These are phyloP conservation scores for Apodemus speciosus DNA, from an alignment of 2,113 vertebrate species.

Conservation along the genomic window DNA sequence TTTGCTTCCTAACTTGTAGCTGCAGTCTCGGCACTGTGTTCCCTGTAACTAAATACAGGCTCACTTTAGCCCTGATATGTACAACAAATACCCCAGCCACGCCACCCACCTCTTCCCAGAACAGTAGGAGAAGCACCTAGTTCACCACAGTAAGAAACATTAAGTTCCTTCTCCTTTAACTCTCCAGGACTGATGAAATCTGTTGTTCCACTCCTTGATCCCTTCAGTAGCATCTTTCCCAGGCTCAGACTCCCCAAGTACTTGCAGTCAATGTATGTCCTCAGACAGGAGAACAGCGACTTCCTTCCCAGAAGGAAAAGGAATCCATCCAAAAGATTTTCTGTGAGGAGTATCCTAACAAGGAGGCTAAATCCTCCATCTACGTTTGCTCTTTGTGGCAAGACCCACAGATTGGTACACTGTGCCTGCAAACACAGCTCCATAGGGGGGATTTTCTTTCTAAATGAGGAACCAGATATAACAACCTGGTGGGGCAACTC, in stretches of 20 bases:
- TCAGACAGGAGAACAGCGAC: neutral
- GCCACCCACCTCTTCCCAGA: neutral
- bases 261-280: neutral
- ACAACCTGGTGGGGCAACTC: neutral
- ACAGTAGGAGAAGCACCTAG: neutral
- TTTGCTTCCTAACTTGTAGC: neutral
- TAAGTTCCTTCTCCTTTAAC: neutral
- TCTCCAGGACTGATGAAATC: neutral
- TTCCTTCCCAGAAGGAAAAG: slow-evolving; percentile 4
- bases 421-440: neutral
- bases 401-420: neutral
- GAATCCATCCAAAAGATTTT: neutral
- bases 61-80: neutral
- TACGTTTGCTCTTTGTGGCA: neutral
- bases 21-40: neutral
- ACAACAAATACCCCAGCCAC: neutral
- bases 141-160: neutral
- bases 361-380: neutral
- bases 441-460: neutral
- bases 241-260: neutral
- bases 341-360: neutral
- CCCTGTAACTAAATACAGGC: neutral
- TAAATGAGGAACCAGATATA: neutral
- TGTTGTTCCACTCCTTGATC: neutral
- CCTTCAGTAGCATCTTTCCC: neutral